phyloP scores from a whole-genome alignment of 1,140 invertebrate genomes.

The Apis florea region DNA sequence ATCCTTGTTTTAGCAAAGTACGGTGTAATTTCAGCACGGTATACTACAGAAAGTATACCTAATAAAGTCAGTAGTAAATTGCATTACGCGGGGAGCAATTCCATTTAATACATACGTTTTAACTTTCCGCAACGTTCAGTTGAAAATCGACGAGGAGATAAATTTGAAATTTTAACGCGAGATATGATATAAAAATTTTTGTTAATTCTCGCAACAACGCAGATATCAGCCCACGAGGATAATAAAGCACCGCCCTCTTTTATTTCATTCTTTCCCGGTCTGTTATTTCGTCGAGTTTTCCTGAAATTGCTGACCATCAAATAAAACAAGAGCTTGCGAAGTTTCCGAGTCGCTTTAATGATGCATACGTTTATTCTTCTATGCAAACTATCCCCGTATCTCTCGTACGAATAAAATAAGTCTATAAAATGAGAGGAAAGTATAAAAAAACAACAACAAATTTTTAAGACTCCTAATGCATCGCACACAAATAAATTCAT shows the following conservation, averaged over 20 bases:
- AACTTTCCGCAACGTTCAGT: not conserved
- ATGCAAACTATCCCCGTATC: too few species aligned
- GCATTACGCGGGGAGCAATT: not conserved
- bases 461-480: too few species aligned
- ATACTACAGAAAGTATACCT: not conserved
- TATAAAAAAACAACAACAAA: too few species aligned
- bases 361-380: not conserved
- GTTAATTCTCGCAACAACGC: too few species aligned
- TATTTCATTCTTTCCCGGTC: not conserved
- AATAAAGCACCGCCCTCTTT: not conserved
- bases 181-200: too few species aligned
- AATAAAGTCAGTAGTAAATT: not conserved
- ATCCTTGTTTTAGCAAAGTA: not conserved
- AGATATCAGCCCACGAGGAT: not conserved
- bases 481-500: too few species aligned
- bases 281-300: not conserved
- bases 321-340: not conserved
- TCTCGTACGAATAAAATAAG: too few species aligned
- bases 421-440: too few species aligned
- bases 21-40: not conserved
- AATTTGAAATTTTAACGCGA: too few species aligned
- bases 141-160: too few species aligned
- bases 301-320: not conserved
- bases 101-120: not conserved
- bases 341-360: not conserved